Percentiles rank a stretch among this genome's conserved stretches.
Conservation (phyloP, 2,797 vertebrate genomes). For the Todus mexicanus region DNA sequence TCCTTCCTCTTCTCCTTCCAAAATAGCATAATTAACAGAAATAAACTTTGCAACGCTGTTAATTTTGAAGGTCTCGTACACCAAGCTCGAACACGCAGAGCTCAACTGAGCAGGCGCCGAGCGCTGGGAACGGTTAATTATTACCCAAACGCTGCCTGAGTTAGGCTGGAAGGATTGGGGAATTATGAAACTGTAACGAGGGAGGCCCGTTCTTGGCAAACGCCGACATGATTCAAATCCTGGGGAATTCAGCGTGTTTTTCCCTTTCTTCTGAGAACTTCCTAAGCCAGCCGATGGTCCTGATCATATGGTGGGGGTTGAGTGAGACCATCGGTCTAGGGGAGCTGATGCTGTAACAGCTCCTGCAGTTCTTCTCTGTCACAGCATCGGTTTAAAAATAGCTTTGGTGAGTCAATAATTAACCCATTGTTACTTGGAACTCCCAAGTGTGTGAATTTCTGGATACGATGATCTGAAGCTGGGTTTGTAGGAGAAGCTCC, state of each 20-base stretch:
- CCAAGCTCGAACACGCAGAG: not conserved
- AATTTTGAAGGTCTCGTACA: not conserved
- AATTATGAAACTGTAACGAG: constrained; percentile 73
- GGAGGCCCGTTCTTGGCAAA: constrained; percentile 76
- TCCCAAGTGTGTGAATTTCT: not conserved
- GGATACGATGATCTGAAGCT: not conserved
- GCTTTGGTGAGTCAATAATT: not conserved
- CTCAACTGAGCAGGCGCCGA: not conserved
- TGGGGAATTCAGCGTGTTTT: constrained; percentile 38
- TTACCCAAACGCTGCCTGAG: constrained; percentile 49
- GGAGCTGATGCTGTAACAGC: not conserved
- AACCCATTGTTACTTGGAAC: not conserved
- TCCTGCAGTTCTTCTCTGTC: not conserved
- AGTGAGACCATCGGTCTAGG: not conserved
- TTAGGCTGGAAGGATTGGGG: constrained; percentile 53
- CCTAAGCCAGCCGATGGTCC: not conserved
- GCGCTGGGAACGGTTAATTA: constrained; percentile 35
- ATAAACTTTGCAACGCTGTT: not conserved
- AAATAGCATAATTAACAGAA: not conserved
- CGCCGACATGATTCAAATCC: constrained; percentile 69
- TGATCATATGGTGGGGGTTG: not conserved
- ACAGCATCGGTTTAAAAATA: not conserved
- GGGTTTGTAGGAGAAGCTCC: not conserved
- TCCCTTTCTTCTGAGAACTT: not conserved
- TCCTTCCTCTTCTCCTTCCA: constrained; percentile 33